These are phyloP conservation scores for Chesias legatella DNA, from an alignment of 2,888 invertebrate genomes.

Conservation along the genomic window DNA sequence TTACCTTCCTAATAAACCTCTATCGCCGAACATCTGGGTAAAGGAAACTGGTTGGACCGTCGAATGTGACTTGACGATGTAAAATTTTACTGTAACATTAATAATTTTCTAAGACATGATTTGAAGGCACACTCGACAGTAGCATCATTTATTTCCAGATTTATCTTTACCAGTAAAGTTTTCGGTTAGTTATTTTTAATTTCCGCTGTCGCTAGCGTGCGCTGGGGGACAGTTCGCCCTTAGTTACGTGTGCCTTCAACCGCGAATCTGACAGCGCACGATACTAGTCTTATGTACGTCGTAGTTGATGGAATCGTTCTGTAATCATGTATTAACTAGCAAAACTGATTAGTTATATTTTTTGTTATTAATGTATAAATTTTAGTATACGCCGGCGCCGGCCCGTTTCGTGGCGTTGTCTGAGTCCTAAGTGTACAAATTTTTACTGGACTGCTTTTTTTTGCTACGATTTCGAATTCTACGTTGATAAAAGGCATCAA, in stretches of 20 bases:
- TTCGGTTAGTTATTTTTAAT: too few species aligned
- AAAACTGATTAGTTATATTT: conserved; percentile 63
- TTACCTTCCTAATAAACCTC: too few species aligned
- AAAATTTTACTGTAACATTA: too few species aligned
- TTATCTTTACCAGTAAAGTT: neutral
- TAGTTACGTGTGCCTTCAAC: too few species aligned
- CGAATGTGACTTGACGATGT: too few species aligned
- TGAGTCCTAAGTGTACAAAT: conserved; percentile 23
- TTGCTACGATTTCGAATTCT: conserved; percentile 6
- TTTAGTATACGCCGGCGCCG: conserved; percentile 21
- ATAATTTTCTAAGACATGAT: too few species aligned
- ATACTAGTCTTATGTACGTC: conserved; percentile 62
- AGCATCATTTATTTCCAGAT: conserved; percentile 13
- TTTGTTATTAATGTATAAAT: conserved; percentile 64
- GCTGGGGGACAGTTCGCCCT: neutral
- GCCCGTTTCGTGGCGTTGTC: conserved; percentile 12
- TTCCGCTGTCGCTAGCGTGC: too few species aligned
- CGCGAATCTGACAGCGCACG: conserved; percentile 23
- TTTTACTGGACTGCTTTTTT: conserved; percentile 18
- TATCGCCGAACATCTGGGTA: too few species aligned
- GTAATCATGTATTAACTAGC: conserved; percentile 57
- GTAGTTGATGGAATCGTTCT: conserved; percentile 62
- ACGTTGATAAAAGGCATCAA: too few species aligned
- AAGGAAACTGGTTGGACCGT: too few species aligned
- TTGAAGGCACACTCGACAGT: too few species aligned